phyloP scores from a whole-genome alignment of 1,140 invertebrate genomes.

The Hyphantria cunea region DNA sequence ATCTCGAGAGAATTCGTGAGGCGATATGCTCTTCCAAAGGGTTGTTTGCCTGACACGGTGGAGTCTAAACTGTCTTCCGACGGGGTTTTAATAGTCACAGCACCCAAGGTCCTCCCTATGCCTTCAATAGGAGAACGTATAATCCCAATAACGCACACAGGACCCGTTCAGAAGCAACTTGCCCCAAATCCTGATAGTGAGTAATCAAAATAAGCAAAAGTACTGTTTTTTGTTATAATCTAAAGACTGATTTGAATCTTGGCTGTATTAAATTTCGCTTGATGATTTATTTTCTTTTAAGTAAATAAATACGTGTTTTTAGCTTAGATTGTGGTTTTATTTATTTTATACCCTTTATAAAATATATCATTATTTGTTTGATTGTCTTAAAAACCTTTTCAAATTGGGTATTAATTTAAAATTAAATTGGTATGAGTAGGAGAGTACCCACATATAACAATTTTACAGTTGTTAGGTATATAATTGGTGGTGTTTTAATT shows the following conservation, averaged over 20 bases:
- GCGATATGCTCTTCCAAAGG: conserved; percentile 86
- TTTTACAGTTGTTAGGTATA: too few relatives aligned
- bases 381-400: too few relatives aligned
- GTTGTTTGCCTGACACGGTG: conserved; percentile 86
- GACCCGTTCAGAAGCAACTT: conserved; percentile 57
- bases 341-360: background rate
- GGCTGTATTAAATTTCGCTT: conserved; percentile 16
- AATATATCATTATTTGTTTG: too few relatives aligned
- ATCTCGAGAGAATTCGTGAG: conserved; percentile 88
- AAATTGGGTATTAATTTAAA: too few relatives aligned
- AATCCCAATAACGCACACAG: conserved; percentile 67
- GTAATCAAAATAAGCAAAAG: conserved; percentile 12
- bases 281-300: conserved; percentile 6
- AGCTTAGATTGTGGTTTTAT: too few relatives aligned
- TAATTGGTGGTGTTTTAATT: too few relatives aligned
- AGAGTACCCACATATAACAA: too few relatives aligned
- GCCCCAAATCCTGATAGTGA: conserved; percentile 29
- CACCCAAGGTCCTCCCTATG: conserved; percentile 79
- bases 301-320: too few relatives aligned
- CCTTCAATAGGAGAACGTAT: conserved; percentile 65
- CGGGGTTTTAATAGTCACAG: conserved; percentile 87
- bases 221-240: conserved; percentile 27
- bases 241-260: conserved; percentile 48
- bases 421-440: too few relatives aligned
- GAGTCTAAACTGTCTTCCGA: conserved; percentile 88